phyloP scores from a whole-genome alignment of 2,113 vertebrate genomes.

The Fulmarus glacialis region DNA sequence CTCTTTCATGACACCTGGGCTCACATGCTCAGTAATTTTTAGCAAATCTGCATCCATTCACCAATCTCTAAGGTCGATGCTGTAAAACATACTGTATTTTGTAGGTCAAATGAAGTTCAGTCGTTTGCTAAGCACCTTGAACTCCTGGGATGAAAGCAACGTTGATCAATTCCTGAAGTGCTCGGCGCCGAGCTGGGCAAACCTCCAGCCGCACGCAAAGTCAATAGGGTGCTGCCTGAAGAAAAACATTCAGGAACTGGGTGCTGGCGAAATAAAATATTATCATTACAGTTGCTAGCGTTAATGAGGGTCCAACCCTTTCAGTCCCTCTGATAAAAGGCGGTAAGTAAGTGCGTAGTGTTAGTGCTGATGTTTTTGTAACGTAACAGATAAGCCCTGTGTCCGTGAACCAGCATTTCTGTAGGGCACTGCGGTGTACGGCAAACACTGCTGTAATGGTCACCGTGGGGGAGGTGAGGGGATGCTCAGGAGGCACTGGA shows the following conservation, averaged over 20 bases:
- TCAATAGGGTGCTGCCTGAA: background rate
- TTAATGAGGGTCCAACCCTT: background rate
- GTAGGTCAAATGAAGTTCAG: background rate
- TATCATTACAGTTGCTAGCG: rapidly evolving
- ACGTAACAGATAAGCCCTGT: background rate
- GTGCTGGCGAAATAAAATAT: background rate
- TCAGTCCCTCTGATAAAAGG: background rate
- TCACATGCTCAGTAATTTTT: background rate
- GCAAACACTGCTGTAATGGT: background rate
- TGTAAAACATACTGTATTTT: background rate
- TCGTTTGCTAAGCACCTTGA: background rate
- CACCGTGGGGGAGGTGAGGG: no score
- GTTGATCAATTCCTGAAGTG: background rate
- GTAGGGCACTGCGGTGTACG: background rate
- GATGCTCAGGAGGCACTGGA: rapidly evolving
- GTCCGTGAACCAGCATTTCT: background rate
- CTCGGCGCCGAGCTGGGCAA: background rate
- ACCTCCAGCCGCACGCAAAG: background rate
- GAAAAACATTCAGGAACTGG: background rate
- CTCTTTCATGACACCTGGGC: background rate
- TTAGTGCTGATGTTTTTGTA: background rate
- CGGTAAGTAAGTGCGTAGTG: rapidly evolving
- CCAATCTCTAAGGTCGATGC: background rate
- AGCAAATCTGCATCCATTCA: background rate
- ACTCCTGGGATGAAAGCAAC: background rate